Percentiles rank a stretch among this genome's conserved stretches.
Conservation (phyloP, 2,113 vertebrate species). For the Cettia cetti region DNA sequence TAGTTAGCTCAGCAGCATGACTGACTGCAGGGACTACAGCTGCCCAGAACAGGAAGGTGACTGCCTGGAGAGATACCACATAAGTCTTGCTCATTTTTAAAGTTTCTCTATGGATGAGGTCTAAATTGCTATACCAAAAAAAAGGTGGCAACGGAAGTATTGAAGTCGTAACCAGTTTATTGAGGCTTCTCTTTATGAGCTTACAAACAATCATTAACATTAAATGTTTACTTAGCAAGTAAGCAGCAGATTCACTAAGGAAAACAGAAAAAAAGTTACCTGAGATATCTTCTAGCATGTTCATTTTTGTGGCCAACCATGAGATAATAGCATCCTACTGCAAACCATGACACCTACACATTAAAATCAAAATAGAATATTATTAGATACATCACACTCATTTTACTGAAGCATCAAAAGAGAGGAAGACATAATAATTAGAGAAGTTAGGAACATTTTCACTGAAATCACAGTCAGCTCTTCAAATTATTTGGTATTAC, state of each 20-base stretch:
- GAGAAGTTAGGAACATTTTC: not conserved
- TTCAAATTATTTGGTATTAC: not conserved
- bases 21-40: not conserved
- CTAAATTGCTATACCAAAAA: not conserved
- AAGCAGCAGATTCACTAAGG: not conserved
- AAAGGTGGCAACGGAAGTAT: not conserved
- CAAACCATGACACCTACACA: constrained; percentile 96
- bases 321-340: constrained; percentile 97
- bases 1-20: not conserved
- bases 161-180: not conserved
- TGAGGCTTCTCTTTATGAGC: not conserved
- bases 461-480: not conserved
- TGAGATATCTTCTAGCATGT: constrained; percentile 93
- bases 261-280: constrained; percentile 69
- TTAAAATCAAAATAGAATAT: constrained; percentile 2
- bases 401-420: not conserved
- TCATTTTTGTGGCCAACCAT: constrained; percentile 99
- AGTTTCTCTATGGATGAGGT: not conserved
- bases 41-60: not conserved
- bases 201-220: not conserved
- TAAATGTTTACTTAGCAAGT: not conserved
- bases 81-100: not conserved
- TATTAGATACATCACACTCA: not conserved
- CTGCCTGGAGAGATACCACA: not conserved
- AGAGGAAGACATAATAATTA: not conserved